Conservation (phyloP, 2,113 vertebrate genomes). For the Spilogale gracilis region DNA sequence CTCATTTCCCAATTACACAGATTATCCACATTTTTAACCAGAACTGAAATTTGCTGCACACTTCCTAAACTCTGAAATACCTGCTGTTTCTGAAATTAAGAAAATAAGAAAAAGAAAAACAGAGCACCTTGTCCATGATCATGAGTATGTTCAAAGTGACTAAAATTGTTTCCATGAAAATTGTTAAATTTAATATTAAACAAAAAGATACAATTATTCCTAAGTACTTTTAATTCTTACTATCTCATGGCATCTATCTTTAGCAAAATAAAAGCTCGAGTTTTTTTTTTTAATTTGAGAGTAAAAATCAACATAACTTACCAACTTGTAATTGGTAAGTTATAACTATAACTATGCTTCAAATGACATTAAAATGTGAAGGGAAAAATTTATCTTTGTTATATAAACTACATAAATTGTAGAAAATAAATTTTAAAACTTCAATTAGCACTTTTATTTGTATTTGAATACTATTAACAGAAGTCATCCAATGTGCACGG, state of each 20-base stretch:
- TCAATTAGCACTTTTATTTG: background rate
- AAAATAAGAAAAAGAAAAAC: background rate
- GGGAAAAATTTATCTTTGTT: background rate
- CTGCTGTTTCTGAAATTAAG: background rate
- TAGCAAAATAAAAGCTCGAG: background rate
- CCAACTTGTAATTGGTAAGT: background rate
- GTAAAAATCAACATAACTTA: background rate
- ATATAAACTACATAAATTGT: background rate
- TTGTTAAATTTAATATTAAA: background rate
- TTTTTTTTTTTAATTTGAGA: constrained; percentile 18
- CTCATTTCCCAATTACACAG: background rate
- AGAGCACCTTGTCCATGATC: background rate
- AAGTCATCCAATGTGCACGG: background rate
- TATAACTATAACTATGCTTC: background rate
- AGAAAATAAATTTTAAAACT: background rate
- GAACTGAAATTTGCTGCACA: background rate
- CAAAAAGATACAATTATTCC: background rate
- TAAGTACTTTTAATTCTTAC: background rate
- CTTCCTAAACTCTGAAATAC: background rate
- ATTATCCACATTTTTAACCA: background rate
- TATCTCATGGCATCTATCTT: background rate
- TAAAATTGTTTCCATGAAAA: background rate
- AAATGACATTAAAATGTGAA: background rate
- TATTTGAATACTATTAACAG: background rate
- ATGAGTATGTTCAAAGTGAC: background rate